phyloP scores from a whole-genome alignment of 1,140 invertebrate genomes.

The Saccostrea echinata region DNA sequence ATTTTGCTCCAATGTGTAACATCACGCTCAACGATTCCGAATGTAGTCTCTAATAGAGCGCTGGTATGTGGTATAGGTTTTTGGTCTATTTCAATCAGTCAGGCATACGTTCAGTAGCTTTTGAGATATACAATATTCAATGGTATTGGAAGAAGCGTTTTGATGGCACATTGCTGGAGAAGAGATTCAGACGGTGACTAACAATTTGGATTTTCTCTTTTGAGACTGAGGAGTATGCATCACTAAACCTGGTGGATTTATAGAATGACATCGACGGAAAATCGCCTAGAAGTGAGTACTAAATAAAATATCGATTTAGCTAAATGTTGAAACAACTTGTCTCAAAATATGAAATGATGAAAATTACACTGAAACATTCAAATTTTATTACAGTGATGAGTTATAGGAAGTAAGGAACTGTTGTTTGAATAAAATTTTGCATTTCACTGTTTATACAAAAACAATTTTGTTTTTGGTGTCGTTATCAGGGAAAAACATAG shows the following conservation, averaged over 20 bases:
- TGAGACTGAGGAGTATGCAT: background rate
- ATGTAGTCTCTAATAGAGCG: background rate
- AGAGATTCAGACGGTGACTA: conserved; percentile 16
- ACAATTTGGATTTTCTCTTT: background rate
- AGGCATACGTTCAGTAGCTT: background rate
- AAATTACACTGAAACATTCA: too few species aligned
- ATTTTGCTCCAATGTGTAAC: conserved; percentile 1
- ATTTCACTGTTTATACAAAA: too few species aligned
- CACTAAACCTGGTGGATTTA: background rate
- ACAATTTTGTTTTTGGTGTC: too few species aligned
- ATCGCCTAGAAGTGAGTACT: background rate
- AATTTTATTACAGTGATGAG: too few species aligned
- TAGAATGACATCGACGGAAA: conserved; percentile 12
- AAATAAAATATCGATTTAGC: background rate
- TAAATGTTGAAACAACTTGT: background rate
- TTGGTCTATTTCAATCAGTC: conserved; percentile 24
- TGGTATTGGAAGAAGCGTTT: background rate
- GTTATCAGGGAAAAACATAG: too few species aligned
- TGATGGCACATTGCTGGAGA: background rate
- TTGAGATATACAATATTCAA: conserved; percentile 22
- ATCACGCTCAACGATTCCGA: background rate
- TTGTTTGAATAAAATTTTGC: too few species aligned
- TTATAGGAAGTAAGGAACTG: too few species aligned
- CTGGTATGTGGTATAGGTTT: conserved; percentile 8
- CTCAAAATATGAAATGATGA: too few species aligned